Evolutionary conservation across 2,888 invertebrate species (phyloP).

Genomic region (Rhorus exstirpatorius): DNA sequence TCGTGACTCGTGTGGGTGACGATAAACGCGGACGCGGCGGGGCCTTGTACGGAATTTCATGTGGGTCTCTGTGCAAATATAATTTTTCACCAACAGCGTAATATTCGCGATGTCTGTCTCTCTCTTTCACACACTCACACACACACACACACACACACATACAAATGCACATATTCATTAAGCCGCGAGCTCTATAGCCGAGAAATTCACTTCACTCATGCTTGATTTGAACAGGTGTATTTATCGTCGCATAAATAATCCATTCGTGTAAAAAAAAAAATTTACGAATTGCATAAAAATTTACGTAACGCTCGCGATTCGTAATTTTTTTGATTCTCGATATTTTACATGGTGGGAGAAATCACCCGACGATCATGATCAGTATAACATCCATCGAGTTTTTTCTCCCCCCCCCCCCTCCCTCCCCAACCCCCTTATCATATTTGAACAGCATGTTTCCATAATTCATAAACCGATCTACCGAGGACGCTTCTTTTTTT

Average conservation of each 20-base stretch:
- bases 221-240: conserved; percentile 78
- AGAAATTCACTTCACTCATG: conserved; percentile 40
- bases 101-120: conserved; percentile 47
- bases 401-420: background rate
- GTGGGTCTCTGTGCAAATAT: conserved; percentile 67
- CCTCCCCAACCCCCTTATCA: background rate
- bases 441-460: conserved; percentile 5
- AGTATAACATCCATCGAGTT: background rate
- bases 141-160: background rate
- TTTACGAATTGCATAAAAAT: background rate
- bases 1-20: conserved; percentile 76
- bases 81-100: conserved; percentile 57
- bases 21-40: conserved; percentile 65
- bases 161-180: conserved; percentile 14
- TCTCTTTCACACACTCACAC: background rate
- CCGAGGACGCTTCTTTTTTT: background rate
- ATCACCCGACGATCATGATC: conserved; percentile 3
- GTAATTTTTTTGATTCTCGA: conserved; percentile 23
- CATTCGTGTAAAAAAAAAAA: conserved; percentile 24
- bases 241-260: conserved; percentile 52
- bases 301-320: conserved; percentile 21
- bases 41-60: conserved; percentile 67
- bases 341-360: background rate
- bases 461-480: conserved; percentile 1
- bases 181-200: conserved; percentile 2